Evolutionary conservation across 2,888 invertebrate genomes (phyloP).

Genomic region (Herminia tarsipennalis): DNA sequence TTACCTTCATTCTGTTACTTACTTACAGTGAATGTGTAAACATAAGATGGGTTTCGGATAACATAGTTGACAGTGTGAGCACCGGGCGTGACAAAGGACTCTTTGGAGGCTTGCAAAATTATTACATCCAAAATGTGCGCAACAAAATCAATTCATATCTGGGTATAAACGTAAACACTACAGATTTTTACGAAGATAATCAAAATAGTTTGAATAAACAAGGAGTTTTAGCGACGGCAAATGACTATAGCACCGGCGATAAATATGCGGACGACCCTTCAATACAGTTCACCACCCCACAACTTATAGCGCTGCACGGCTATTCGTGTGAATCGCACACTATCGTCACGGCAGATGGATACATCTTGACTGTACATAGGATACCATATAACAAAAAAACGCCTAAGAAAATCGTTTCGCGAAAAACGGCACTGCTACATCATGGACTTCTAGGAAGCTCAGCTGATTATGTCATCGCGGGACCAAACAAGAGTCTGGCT

Average conservation of each 20-base stretch:
- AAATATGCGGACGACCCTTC: slow-evolving; percentile 71
- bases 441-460: slow-evolving; percentile 93
- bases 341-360: slow-evolving; percentile 92
- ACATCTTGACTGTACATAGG: slow-evolving; percentile 92
- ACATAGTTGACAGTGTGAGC: slow-evolving; percentile 63
- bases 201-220: slow-evolving; percentile 52
- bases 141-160: slow-evolving; percentile 66
- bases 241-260: no score
- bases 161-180: slow-evolving; percentile 21
- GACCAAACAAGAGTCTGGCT: slow-evolving; percentile 87
- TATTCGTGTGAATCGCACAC: slow-evolving; percentile 90
- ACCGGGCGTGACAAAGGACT: slow-evolving; percentile 69
- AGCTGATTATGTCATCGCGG: slow-evolving; percentile 91
- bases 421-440: slow-evolving; percentile 89
- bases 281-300: slow-evolving; percentile 71
- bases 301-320: slow-evolving; percentile 83
- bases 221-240: no score
- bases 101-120: slow-evolving; percentile 55
- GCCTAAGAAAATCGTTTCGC: slow-evolving; percentile 48
- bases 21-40: slow-evolving; percentile 56
- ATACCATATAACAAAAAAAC: slow-evolving; percentile 87
- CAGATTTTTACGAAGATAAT: slow-evolving; percentile 20
- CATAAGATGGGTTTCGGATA: slow-evolving; percentile 63
- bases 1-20: slow-evolving; percentile 53
- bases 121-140: slow-evolving; percentile 66